phyloP scores from a whole-genome alignment of 2,113 vertebrate genomes.

The Ondatra zibethicus region DNA sequence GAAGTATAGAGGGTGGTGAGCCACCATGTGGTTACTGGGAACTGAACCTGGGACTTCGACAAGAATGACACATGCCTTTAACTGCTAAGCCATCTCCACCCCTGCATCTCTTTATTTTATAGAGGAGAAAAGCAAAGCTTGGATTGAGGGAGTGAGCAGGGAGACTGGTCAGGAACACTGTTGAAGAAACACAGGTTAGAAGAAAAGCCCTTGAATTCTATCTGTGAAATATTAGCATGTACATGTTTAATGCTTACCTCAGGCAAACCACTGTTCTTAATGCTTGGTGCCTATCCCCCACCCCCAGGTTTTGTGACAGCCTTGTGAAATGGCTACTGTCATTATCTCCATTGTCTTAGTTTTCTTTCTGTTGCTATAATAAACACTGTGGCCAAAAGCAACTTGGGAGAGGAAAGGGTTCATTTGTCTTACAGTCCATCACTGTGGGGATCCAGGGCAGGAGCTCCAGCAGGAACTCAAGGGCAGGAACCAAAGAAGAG shows the following conservation, averaged over 20 bases:
- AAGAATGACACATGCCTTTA: neutral
- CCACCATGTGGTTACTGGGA: neutral
- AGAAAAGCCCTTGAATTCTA: neutral
- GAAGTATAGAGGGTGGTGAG: neutral
- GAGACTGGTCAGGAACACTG: neutral
- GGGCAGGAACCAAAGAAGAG: neutral
- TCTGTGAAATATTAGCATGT: neutral
- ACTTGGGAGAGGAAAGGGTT: neutral
- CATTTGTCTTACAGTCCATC: neutral
- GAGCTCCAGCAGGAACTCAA: neutral
- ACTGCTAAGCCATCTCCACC: neutral
- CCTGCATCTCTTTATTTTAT: neutral
- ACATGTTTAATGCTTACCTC: neutral
- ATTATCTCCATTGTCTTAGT: neutral
- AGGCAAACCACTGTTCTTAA: neutral
- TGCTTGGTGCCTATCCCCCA: neutral
- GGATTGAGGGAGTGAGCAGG: neutral
- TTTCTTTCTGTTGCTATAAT: neutral
- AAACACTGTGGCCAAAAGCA: neutral
- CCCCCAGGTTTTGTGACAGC: neutral
- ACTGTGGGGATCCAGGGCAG: neutral
- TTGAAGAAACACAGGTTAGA: neutral
- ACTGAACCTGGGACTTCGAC: neutral
- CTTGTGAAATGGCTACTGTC: neutral
- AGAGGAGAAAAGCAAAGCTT: neutral